A percentile compares a stretch with the other conserved stretches of the same genome.
These are phyloP conservation scores for Blennius ocellaris DNA, from an alignment of 2,113 vertebrate genomes.

Conservation along the genomic window DNA sequence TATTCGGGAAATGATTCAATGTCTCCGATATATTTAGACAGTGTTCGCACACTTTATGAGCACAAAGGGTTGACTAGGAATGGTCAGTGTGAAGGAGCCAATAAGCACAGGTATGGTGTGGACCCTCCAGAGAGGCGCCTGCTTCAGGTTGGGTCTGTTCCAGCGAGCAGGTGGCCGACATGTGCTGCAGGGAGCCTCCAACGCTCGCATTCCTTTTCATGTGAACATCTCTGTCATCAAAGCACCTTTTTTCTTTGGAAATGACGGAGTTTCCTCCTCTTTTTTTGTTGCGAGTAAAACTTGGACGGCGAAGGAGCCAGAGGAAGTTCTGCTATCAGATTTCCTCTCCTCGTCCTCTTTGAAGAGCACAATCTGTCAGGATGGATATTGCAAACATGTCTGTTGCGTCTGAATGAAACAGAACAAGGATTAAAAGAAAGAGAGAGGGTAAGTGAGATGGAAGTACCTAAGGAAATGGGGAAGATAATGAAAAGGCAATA, in stretches of 20 bases:
- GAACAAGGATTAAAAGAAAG: conserved; percentile 4
- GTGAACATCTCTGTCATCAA: conserved; percentile 61
- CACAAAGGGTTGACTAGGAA: too few species aligned
- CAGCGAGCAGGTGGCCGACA: conserved; percentile 70
- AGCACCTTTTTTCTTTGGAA: conserved; percentile 37
- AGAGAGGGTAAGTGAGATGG: neutral
- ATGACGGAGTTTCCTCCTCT: conserved; percentile 42
- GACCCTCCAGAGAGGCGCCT: conserved; percentile 26
- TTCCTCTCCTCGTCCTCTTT: conserved; percentile 31
- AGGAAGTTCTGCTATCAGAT: conserved; percentile 48
- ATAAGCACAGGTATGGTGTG: too few species aligned
- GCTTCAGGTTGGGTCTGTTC: conserved; percentile 51
- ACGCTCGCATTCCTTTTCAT: conserved; percentile 62
- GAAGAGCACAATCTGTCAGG: conserved; percentile 40
- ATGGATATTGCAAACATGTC: conserved; percentile 33
- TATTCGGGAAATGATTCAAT: too few species aligned
- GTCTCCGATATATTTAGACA: too few species aligned
- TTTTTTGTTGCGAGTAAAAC: conserved; percentile 29
- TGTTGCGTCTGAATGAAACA: neutral
- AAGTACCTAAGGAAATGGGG: neutral
- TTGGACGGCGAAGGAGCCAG: conserved; percentile 9
- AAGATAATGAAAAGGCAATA: neutral
- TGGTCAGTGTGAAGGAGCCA: too few species aligned
- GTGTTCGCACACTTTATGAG: too few species aligned
- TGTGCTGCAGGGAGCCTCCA: conserved; percentile 33